These are phyloP conservation scores for Stegodyphus dumicola DNA, from an alignment of 1,140 invertebrate species.

Conservation along the genomic window DNA sequence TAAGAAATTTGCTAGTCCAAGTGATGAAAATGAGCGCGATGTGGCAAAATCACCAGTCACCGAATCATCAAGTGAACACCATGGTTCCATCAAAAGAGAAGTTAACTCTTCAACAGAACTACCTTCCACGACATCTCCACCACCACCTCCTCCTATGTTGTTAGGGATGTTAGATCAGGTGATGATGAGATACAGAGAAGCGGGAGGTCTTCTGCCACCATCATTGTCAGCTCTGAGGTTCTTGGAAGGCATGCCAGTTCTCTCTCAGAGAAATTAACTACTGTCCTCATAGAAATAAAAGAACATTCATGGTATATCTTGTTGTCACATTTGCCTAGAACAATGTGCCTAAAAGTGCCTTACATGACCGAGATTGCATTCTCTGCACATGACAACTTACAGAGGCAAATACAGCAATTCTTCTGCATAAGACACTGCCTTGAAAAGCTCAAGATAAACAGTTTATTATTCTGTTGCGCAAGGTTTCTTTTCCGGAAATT, in stretches of 20 bases:
- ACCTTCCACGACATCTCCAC: background rate
- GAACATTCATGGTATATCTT: background rate
- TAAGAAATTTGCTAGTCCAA: slow-evolving; percentile 25
- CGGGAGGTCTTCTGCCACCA: slow-evolving; percentile 31
- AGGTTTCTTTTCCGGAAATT: no score
- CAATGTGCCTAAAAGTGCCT: no score
- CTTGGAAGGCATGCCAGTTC: slow-evolving; percentile 41
- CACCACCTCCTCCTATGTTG: slow-evolving; percentile 49
- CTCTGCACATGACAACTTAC: no score
- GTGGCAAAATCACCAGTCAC: slow-evolving; percentile 1
- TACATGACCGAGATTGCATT: no score
- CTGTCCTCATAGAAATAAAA: background rate
- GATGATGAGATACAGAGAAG: slow-evolving; percentile 45
- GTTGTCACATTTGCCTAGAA: no score
- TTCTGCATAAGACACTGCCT: no score
- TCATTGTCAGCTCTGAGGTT: slow-evolving; percentile 49
- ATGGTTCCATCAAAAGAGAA: slow-evolving; percentile 18
- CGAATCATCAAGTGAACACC: slow-evolving; percentile 17
- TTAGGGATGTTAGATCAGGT: slow-evolving; percentile 57
- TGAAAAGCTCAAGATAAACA: no score
- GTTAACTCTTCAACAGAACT: slow-evolving; percentile 4
- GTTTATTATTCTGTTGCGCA: no score
- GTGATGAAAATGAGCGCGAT: slow-evolving; percentile 19
- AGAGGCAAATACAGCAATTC: no score
- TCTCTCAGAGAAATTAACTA: slow-evolving; percentile 46